phyloP scores from a whole-genome alignment of 2,113 vertebrate species.

The Connochaetes taurinus region DNA sequence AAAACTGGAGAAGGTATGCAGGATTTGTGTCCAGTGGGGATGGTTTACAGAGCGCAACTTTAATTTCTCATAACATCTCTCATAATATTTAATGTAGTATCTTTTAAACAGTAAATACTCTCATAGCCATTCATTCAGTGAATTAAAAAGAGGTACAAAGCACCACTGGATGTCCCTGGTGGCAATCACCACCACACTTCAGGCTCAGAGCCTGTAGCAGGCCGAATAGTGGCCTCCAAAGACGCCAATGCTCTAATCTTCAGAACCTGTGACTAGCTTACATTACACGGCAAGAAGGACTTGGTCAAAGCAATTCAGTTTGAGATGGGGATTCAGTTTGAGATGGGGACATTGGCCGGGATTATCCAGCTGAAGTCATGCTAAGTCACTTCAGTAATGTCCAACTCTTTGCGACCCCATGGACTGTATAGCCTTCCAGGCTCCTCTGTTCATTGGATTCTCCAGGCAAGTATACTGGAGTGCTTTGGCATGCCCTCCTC shows the following conservation, averaged over 20 bases:
- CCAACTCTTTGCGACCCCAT: background rate
- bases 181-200: background rate
- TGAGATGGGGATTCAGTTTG: background rate
- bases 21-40: background rate
- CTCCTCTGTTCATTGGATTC: background rate
- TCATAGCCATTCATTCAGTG: background rate
- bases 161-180: background rate
- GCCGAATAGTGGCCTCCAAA: background rate
- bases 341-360: background rate
- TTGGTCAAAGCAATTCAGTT: background rate
- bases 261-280: background rate
- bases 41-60: background rate
- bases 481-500: background rate
- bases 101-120: background rate
- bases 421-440: background rate
- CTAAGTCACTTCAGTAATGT: background rate
- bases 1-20: background rate
- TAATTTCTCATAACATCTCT: background rate
- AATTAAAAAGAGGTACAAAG: background rate
- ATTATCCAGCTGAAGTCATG: background rate
- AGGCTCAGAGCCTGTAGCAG: background rate
- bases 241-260: background rate
- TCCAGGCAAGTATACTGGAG: background rate
- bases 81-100: background rate
- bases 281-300: background rate